phyloP scores from a whole-genome alignment of 2,113 vertebrate genomes.

The Chamaetylas fuelleborni region DNA sequence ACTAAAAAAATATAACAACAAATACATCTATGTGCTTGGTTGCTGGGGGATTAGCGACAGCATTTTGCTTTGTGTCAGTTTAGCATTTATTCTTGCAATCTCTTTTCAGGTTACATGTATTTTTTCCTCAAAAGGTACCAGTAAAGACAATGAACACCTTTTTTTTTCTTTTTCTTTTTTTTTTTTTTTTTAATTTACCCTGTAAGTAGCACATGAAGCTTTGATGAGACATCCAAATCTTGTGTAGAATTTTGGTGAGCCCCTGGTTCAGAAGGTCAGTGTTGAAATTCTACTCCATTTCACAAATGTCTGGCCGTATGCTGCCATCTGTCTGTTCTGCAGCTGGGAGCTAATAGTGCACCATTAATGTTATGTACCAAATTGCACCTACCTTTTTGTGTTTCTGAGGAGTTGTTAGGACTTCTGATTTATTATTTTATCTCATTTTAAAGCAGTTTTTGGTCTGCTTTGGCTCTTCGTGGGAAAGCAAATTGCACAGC shows the following conservation, averaged over 20 bases:
- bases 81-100: not conserved
- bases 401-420: not conserved
- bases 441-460: not conserved
- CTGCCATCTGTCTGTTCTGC: conserved; percentile 43
- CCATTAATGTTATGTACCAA: not conserved
- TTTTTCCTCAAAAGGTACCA: not conserved
- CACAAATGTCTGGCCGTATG: not conserved
- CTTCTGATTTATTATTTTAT: not conserved
- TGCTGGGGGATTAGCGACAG: not conserved
- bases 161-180: not conserved
- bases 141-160: not conserved
- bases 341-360: not conserved
- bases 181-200: not conserved
- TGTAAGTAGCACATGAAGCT: not conserved
- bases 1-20: not conserved
- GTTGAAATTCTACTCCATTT: conserved; percentile 39
- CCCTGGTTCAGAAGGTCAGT: not conserved
- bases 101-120: not conserved
- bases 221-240: not conserved
- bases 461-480: not conserved
- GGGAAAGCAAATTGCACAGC: not conserved
- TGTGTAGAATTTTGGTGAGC: not conserved
- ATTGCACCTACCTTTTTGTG: not conserved
- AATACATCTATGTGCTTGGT: not conserved
- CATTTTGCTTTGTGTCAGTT: not conserved